Conservation (phyloP, 2,113 vertebrate species). For the Hydropotes inermis region DNA sequence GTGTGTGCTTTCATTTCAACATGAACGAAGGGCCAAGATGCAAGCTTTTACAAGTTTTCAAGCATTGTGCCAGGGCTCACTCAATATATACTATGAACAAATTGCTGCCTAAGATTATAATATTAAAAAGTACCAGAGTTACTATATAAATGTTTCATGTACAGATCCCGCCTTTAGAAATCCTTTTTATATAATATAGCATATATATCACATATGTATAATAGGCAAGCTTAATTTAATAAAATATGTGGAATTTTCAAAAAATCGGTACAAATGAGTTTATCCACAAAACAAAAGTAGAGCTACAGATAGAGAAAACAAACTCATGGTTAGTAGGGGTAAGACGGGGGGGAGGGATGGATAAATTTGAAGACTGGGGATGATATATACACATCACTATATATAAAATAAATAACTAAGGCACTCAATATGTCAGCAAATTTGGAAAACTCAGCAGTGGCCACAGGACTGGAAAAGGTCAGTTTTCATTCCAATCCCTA, state of each 20-base stretch:
- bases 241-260: background rate
- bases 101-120: background rate
- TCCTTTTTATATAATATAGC: background rate
- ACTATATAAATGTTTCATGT: background rate
- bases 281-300: background rate
- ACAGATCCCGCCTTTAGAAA: background rate
- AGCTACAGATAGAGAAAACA: background rate
- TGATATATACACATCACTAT: background rate
- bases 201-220: background rate
- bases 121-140: background rate
- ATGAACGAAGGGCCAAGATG: conserved; percentile 38
- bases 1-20: conserved; percentile 31
- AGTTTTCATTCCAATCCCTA: background rate
- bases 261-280: background rate
- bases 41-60: conserved; percentile 35
- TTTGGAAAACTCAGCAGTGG: background rate
- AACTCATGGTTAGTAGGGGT: background rate
- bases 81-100: background rate
- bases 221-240: background rate
- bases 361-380: background rate
- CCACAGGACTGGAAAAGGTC: background rate
- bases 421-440: background rate
- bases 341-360: background rate
- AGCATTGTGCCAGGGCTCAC: conserved; percentile 54
- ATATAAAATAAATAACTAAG: background rate